Evolutionary conservation across 2,797 vertebrate genomes (phyloP), one percentile per base, ranked within the genome.

Genomic region (Leptatherina wallacei): DNA sequence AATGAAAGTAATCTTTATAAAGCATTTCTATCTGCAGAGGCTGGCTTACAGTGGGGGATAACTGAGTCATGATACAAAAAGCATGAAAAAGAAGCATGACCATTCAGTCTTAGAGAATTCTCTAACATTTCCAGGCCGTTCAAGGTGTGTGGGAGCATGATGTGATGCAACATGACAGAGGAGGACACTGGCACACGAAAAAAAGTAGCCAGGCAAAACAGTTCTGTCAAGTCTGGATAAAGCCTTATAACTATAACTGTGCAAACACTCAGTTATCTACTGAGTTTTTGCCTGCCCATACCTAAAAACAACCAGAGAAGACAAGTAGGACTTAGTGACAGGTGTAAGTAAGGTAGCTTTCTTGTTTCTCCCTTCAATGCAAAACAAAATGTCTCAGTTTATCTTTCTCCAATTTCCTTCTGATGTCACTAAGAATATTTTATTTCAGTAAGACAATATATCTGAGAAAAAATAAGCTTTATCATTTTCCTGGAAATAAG

Each of bases 251-350:
- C 29, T 59, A 80, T 72, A 75, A 66, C 32, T 74, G 82, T 79
- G 82, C 77, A 79, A 79, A 83, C 54, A 16, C 66, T 61, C n/a
- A 40, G 66, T 29, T 62, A 52, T 47, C 62, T 51, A 3, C 11
- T 32, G 57, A 27, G 18, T 56, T 69, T 75, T 62, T 71, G 54
- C 40, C 62, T 62, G 40, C 20, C 59, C 30, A 42, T 33, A 56
- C 64, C 67, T 79, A 44, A 79, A 80, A 70, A 32, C 12, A 74
- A 65, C 22, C 55, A 65, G 55, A 35, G 59, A 33, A 49, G 44
- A 83, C 66, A 83, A 70, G 36, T 55, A 40, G 81, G 69, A 27
- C 56, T 82, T 83, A 81, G 73, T 83, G 75, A 63, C 71, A 79
- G 40, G 69, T 77, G 76, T 76, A 74, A 72, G 71, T 4, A 32